These are phyloP conservation scores for Spialia ferax DNA, from an alignment of 2,888 invertebrate genomes.

Conservation along the genomic window DNA sequence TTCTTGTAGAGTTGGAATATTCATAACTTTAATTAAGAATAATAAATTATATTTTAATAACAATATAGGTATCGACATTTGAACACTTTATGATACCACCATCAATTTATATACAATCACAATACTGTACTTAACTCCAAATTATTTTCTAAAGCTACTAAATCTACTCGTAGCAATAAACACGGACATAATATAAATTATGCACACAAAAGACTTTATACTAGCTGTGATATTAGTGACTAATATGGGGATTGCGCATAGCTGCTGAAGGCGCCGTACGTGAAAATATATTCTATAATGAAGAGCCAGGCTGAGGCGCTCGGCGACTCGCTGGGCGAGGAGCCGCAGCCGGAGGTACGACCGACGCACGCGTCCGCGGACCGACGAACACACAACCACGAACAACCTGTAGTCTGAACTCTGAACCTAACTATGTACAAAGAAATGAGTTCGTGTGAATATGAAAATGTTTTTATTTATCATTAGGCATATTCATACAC, in stretches of 20 bases:
- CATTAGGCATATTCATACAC: no score
- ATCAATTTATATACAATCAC: no score
- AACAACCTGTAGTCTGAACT: neutral
- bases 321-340: conserved; percentile 83
- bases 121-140: no score
- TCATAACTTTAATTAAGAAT: no score
- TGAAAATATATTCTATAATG: conserved; percentile 98
- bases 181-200: neutral
- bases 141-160: no score
- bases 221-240: no score
- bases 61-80: no score
- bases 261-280: conserved; percentile 98
- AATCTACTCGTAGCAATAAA: neutral
- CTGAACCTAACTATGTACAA: neutral
- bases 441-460: no score
- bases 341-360: conserved; percentile 80
- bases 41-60: no score
- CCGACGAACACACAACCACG: neutral
- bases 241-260: conserved; percentile 73
- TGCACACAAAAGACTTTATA: neutral
- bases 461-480: no score
- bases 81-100: no score
- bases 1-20: no score
- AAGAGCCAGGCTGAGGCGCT: conserved; percentile 94
- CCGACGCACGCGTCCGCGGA: conserved; percentile 6